Conservation (phyloP, 2,888 invertebrate species). For the Drosophila quinaria region DNA sequence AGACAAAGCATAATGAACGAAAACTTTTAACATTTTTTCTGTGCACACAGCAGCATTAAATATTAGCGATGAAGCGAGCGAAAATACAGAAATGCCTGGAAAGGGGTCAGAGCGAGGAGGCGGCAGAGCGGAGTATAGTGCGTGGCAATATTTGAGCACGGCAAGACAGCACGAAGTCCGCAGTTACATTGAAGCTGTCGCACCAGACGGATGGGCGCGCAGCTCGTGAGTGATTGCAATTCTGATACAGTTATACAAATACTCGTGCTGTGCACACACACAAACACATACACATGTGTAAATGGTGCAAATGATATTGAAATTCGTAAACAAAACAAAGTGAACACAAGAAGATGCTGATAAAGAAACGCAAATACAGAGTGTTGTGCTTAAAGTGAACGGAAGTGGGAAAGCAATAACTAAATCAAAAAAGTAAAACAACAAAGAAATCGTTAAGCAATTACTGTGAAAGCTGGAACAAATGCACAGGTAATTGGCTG, state of each 20-base stretch:
- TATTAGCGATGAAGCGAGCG: conserved; percentile 37
- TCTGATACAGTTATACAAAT: conserved; percentile 16
- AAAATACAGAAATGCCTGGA: no score
- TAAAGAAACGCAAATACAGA: conserved; percentile 44
- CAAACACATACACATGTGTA: neutral
- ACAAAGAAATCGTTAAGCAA: neutral
- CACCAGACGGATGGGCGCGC: conserved; percentile 59
- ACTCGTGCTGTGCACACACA: neutral
- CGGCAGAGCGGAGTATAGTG: conserved; percentile 30
- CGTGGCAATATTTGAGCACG: conserved; percentile 71
- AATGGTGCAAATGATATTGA: conserved; percentile 25
- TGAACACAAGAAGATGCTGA: conserved; percentile 45
- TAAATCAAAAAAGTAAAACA: conserved; percentile 6
- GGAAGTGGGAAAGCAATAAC: conserved; percentile 53
- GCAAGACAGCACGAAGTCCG: conserved; percentile 53
- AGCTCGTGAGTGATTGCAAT: conserved; percentile 25
- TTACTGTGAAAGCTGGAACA: conserved; percentile 54
- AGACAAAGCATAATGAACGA: conserved; percentile 30
- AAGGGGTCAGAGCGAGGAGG: conserved; percentile 17
- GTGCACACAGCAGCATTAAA: conserved; percentile 29
- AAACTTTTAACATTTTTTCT: conserved; percentile 33
- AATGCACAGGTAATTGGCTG: conserved; percentile 41
- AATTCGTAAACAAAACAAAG: conserved; percentile 38
- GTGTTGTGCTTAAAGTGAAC: conserved; percentile 52
- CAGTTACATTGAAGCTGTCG: conserved; percentile 73